Evolutionary conservation across 2,888 invertebrate genomes (phyloP).

Genomic region (Atrina japonica): DNA sequence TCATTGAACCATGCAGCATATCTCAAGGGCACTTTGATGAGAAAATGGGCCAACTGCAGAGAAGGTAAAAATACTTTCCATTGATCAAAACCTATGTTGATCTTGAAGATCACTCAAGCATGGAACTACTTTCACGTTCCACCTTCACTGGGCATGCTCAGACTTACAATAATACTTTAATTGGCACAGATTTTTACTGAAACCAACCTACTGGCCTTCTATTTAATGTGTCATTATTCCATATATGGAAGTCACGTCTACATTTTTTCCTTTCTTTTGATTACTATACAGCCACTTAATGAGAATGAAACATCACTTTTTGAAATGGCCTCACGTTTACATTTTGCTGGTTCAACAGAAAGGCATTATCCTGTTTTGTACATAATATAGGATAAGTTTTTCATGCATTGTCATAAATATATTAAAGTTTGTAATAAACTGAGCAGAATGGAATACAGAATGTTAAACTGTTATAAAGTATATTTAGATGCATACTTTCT

Average conservation of each 20-base stretch:
- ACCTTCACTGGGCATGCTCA: conserved; percentile 42
- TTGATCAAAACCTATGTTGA: conserved; percentile 37
- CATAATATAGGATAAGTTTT: background rate
- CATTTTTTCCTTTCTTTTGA: conserved; percentile 8
- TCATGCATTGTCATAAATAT: too few relatives aligned
- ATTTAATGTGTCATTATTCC: conserved; percentile 25
- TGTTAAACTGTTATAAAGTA: too few relatives aligned
- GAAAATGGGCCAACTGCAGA: conserved; percentile 17
- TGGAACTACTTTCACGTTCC: conserved; percentile 41
- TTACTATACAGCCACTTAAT: conserved; percentile 11
- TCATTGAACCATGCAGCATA: conserved; percentile 11
- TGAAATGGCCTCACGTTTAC: conserved; percentile 23
- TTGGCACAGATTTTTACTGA: conserved; percentile 20
- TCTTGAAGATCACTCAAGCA: conserved; percentile 33
- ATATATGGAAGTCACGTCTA: conserved; percentile 35
- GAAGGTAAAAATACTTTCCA: conserved; percentile 27
- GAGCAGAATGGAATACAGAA: too few relatives aligned
- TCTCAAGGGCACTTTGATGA: conserved; percentile 22
- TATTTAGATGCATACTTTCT: too few relatives aligned
- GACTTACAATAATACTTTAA: conserved; percentile 9
- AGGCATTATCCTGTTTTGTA: background rate
- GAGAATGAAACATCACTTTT: conserved; percentile 31
- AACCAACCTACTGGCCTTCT: conserved; percentile 21
- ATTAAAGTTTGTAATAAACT: too few relatives aligned
- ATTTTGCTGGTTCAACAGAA: background rate